Percentiles rank a stretch among this genome's conserved stretches.
These are phyloP conservation scores for Syngnathus rostellatus DNA, from an alignment of 2,797 vertebrate species.

Conservation along the genomic window DNA sequence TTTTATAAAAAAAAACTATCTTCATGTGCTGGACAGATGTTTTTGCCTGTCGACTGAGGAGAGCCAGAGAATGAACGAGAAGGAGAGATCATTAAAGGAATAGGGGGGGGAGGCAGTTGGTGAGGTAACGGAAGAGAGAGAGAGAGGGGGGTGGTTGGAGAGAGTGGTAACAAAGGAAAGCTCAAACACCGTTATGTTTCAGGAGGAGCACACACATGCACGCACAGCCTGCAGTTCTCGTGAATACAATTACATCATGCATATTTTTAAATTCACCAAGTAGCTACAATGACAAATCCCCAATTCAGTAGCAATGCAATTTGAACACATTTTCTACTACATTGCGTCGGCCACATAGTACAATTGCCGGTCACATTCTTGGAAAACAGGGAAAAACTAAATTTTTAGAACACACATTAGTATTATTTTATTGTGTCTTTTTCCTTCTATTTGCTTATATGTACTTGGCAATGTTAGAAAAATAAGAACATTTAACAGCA, in stretches of 20 bases:
- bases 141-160: too few relatives aligned
- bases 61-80: constrained; percentile 25
- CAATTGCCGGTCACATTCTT: too few relatives aligned
- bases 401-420: too few relatives aligned
- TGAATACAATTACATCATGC: neutral
- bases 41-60: constrained; percentile 34
- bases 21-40: constrained; percentile 67
- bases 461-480: neutral
- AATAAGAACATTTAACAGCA: neutral
- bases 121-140: constrained; percentile 1
- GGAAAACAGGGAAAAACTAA: too few relatives aligned
- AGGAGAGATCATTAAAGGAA: constrained; percentile 21
- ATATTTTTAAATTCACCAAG: neutral
- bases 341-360: too few relatives aligned
- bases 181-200: neutral
- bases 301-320: neutral
- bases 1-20: constrained; percentile 33
- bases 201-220: neutral
- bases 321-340: neutral
- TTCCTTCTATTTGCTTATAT: too few relatives aligned
- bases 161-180: neutral
- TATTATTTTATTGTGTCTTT: too few relatives aligned
- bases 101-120: neutral
- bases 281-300: neutral
- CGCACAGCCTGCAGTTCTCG: neutral